Percentiles rank a stretch among this genome's conserved stretches.
Evolutionary conservation across 30 jellyfish, hydroid and myxozoan species (phyloP).

Genomic region (Hydractinia echinata): DNA sequence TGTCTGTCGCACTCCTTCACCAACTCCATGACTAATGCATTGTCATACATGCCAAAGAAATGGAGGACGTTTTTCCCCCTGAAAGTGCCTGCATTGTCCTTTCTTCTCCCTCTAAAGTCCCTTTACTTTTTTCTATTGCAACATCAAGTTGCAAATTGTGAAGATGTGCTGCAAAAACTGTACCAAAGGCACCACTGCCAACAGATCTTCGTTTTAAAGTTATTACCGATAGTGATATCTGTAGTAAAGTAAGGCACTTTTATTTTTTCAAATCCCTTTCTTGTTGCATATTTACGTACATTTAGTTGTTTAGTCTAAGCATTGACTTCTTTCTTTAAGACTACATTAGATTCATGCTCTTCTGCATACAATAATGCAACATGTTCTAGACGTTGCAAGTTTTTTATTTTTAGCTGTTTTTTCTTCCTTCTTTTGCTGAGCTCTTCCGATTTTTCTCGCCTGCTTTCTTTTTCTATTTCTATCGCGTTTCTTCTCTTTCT

Average conservation of each 20-base stretch:
- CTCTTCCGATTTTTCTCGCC: background rate
- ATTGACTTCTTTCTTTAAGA: background rate
- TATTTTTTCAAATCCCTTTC: background rate
- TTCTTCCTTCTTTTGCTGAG: background rate
- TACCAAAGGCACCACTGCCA: no score
- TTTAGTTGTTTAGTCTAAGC: background rate
- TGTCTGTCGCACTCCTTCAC: background rate
- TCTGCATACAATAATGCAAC: conserved; percentile 1
- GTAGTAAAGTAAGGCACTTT: background rate
- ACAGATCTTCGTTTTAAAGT: no score
- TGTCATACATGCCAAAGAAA: background rate
- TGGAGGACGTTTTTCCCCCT: background rate
- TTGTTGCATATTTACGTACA: background rate
- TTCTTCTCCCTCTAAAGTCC: background rate
- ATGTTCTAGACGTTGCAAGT: no score
- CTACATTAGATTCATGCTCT: background rate
- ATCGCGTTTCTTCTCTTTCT: background rate
- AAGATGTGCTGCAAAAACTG: no score
- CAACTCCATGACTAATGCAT: background rate
- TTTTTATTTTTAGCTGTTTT: no score
- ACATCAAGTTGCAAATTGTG: background rate
- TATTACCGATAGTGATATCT: no score
- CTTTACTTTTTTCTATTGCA: background rate
- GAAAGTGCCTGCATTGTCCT: background rate
- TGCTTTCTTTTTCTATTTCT: background rate